Base-by-base conservation (phyloP, 2,888 invertebrate species). In the Caenorhabditis panamensis region DNA sequence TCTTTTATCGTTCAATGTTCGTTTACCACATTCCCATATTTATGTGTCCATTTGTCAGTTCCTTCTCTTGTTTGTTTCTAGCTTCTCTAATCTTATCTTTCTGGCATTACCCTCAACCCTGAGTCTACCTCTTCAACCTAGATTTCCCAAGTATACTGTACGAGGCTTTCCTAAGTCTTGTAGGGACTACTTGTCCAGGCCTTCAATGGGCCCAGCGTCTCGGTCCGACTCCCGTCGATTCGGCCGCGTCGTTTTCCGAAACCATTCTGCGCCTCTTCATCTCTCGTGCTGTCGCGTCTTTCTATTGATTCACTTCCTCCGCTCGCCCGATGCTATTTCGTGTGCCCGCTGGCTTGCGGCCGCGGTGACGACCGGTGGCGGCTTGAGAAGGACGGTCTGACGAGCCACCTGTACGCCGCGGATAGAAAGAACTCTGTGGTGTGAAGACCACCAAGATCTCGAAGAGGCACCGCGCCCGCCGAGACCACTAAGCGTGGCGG, bases 201-300 rank as follows among this genome's bases (percentile, higher is more conserved):
- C 24, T 51, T 51, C 51, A 26, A 26, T 13, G 54, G 54, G 28
- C 26, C 54, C 54, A 28, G 28, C 54, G 54, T 54, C 28, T 59
- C 58, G 58, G 41, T 37, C 41, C 36, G 31, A 49, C 49, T 62
- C 31, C 11, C 22, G 22, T 64, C 64, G 64, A 31, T 64, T 28
- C 24, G 51, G 51, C 28, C 64, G 51, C 64, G 36, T 58, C 58
- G 58, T 58, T 37, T 36, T 44, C 47, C 47, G 49, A 58, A 37
- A 56, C 64, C 58, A 31, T 6, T 66, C 73, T 66, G 53, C 59
- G 73, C n/a, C 73, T 75, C 73, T 75, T 75, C 73, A 51, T 75
- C 73, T 75, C 66, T 59, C 28, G 31, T 66, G 41, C 64, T 66
- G 44, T 44, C 56, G 56, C 67, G 56, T 66, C 37, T 22, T 49